Conservation (phyloP, 2,113 vertebrate species). For the sheep (Ovis aries) region DNA sequence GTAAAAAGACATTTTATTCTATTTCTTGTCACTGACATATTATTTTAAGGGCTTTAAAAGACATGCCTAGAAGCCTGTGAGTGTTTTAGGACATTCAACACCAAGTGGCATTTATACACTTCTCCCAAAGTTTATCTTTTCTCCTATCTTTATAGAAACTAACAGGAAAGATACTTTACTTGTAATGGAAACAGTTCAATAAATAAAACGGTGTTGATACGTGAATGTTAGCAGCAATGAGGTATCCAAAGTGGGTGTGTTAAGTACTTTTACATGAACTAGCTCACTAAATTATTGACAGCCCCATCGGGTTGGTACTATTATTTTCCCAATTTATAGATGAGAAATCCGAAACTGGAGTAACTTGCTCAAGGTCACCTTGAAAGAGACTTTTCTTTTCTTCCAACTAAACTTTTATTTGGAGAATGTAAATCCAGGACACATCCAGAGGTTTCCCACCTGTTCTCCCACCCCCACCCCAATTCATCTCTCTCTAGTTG, state of each 20-base stretch:
- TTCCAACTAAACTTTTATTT: background rate
- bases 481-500: background rate
- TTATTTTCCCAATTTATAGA: background rate
- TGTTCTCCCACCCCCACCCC: background rate
- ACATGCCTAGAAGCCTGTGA: background rate
- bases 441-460: background rate
- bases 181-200: background rate
- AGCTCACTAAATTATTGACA: background rate
- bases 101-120: background rate
- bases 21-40: background rate
- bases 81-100: background rate
- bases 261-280: background rate
- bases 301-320: background rate
- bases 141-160: background rate
- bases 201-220: background rate
- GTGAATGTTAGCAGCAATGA: background rate
- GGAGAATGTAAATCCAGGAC: background rate
- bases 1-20: background rate
- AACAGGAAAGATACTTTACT: conserved; percentile 7
- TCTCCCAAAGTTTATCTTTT: background rate
- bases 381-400: background rate
- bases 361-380: background rate
- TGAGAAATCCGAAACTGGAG: background rate
- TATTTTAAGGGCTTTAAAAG: background rate
- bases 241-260: background rate